Evolutionary conservation across 2,797 vertebrate species (phyloP).

Genomic region (Distichodus sexfasciatus): DNA sequence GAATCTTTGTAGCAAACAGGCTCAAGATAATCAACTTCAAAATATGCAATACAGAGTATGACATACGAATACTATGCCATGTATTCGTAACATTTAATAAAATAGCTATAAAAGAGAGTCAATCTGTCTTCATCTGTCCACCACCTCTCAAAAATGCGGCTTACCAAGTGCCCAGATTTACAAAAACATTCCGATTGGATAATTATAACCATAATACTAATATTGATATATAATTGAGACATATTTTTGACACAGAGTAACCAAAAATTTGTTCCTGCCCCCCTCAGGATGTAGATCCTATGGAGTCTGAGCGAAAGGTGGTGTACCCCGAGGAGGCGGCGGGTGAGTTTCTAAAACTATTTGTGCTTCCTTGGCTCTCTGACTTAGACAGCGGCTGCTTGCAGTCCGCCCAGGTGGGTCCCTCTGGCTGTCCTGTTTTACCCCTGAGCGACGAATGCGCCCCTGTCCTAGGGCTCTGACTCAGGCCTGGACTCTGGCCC

Average conservation of each 20-base stretch:
- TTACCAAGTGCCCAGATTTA: constrained; percentile 14
- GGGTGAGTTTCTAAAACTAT: constrained; percentile 86
- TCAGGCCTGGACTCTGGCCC: constrained; percentile 51
- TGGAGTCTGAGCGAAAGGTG: constrained; percentile 82
- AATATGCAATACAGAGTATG: constrained; percentile 15
- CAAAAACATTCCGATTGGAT: constrained; percentile 51
- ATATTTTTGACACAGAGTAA: constrained; percentile 39
- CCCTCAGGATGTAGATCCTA: constrained; percentile 78
- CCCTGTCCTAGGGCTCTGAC: constrained; percentile 44
- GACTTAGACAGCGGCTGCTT: constrained; percentile 67
- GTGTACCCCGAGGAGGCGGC: constrained; percentile 82
- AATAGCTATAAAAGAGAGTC: constrained; percentile 30
- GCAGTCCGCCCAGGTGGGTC: constrained; percentile 68
- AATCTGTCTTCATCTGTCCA: constrained; percentile 2
- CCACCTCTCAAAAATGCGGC: constrained; percentile 5
- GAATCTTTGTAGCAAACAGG: not conserved
- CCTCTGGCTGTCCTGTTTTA: constrained; percentile 57
- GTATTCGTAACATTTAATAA: constrained; percentile 19
- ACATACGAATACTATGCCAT: too few relatives aligned
- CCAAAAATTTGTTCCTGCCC: not conserved
- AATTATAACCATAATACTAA: constrained; percentile 31
- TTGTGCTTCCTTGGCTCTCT: constrained; percentile 79
- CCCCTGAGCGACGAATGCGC: constrained; percentile 48
- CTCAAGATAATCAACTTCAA: constrained; percentile 11
- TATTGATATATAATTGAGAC: constrained; percentile 42